A percentile compares a stretch with the other conserved stretches of the same genome.
Evolutionary conservation across 2,797 vertebrate genomes (phyloP).

Genomic region (Falco berigora): DNA sequence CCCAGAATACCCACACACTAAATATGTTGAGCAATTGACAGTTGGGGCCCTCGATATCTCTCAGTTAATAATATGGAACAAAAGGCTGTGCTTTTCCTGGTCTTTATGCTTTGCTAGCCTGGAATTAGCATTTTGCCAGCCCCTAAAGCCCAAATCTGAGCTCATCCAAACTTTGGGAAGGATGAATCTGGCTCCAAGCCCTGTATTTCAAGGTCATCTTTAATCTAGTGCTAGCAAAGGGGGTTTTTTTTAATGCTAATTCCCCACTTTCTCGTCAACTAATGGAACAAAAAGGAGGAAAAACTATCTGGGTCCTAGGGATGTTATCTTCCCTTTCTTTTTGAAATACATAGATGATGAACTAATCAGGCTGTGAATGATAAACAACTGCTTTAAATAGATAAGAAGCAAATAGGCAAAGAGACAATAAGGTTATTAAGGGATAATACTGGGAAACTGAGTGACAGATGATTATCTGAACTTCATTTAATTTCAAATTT

Average conservation of each 20-base stretch:
- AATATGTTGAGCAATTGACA: background rate
- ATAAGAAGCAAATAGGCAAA: slow-evolving; percentile 40
- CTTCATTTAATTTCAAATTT: slow-evolving; percentile 37
- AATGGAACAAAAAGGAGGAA: slow-evolving; percentile 19
- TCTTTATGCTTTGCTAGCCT: background rate
- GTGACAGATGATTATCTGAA: slow-evolving; percentile 19
- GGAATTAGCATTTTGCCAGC: background rate
- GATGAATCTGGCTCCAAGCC: background rate
- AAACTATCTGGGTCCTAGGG: background rate
- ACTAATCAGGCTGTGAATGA: background rate
- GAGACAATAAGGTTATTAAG: slow-evolving; percentile 42
- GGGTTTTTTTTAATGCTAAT: background rate
- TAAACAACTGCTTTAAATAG: slow-evolving; percentile 51
- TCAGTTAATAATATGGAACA: background rate
- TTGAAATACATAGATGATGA: background rate
- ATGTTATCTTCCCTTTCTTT: background rate
- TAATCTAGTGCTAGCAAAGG: background rate
- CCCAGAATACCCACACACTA: background rate
- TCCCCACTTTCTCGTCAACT: background rate
- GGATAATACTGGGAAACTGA: slow-evolving; percentile 17
- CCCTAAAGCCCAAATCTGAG: background rate
- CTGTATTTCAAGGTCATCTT: background rate
- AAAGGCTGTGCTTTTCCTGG: background rate
- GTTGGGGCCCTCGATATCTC: background rate
- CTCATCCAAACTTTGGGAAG: slow-evolving; percentile 1